Evolutionary conservation across 2,888 invertebrate genomes (phyloP).

Genomic region (Ennomos erosarius): DNA sequence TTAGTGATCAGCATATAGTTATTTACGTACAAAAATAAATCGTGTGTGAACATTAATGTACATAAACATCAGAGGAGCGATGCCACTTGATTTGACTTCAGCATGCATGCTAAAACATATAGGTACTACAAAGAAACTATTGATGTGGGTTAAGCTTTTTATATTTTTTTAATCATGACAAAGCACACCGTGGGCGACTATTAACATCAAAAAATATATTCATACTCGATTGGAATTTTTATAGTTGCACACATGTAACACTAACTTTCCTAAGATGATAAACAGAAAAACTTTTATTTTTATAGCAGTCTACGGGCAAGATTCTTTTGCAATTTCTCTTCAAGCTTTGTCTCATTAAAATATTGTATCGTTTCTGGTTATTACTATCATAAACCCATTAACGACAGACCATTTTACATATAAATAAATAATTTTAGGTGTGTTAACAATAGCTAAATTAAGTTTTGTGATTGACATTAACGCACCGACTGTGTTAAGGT

Average conservation of each 20-base stretch:
- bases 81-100: slow-evolving; percentile 21
- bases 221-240: slow-evolving; percentile 27
- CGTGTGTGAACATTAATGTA: slow-evolving; percentile 22
- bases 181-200: slow-evolving; percentile 39
- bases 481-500: slow-evolving; percentile 59
- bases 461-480: slow-evolving; percentile 55
- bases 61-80: slow-evolving; percentile 14
- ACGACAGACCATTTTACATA: slow-evolving; percentile 9
- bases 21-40: slow-evolving; percentile 9
- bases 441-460: slow-evolving; percentile 52
- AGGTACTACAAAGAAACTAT: slow-evolving; percentile 48
- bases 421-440: slow-evolving; percentile 3
- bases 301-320: slow-evolving; percentile 9
- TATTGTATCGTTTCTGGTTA: slow-evolving; percentile 20
- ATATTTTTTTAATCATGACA: slow-evolving; percentile 44
- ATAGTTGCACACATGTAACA: slow-evolving; percentile 18
- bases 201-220: slow-evolving; percentile 23
- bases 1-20: slow-evolving; percentile 9
- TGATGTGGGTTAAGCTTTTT: slow-evolving; percentile 41
- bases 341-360: slow-evolving; percentile 16
- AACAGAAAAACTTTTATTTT: slow-evolving; percentile 19
- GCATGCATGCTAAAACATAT: neutral
- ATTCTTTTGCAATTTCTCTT: slow-evolving; percentile 14
- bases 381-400: slow-evolving; percentile 12
- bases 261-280: slow-evolving; percentile 25